These are phyloP conservation scores for Nasonovia ribisnigri DNA, from an alignment of 2,888 invertebrate species.

Conservation along the genomic window DNA sequence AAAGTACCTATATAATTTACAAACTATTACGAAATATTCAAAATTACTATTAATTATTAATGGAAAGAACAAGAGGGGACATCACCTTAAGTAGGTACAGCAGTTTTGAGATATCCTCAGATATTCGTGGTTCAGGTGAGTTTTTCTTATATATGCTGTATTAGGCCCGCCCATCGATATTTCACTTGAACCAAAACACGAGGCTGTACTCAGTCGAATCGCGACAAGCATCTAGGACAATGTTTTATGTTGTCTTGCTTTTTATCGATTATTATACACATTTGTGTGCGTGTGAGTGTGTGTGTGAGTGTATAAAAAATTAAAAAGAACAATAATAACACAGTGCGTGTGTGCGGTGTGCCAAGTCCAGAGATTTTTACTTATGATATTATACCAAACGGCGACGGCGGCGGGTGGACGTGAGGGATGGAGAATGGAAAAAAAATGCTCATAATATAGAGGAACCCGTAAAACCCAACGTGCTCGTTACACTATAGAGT, in stretches of 20 bases:
- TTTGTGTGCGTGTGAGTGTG: too few species aligned
- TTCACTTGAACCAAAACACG: background rate
- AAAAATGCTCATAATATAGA: slow-evolving; percentile 35
- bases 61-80: background rate
- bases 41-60: background rate
- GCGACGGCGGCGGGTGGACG: slow-evolving; percentile 11
- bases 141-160: background rate
- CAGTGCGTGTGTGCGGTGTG: background rate
- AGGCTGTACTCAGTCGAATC: slow-evolving; percentile 24
- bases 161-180: slow-evolving; percentile 52
- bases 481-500: slow-evolving; percentile 51
- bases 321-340: slow-evolving; percentile 44
- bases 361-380: slow-evolving; percentile 52
- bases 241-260: slow-evolving; percentile 23
- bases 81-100: background rate
- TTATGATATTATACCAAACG: slow-evolving; percentile 32
- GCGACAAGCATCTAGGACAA: slow-evolving; percentile 61
- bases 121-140: background rate
- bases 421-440: slow-evolving; percentile 21
- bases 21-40: background rate
- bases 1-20: background rate
- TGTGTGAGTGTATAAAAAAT: background rate
- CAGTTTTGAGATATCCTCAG: background rate
- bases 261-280: slow-evolving; percentile 32
- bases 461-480: slow-evolving; percentile 45